phyloP scores from a whole-genome alignment of 1,140 invertebrate species.

The Achroia grisella region DNA sequence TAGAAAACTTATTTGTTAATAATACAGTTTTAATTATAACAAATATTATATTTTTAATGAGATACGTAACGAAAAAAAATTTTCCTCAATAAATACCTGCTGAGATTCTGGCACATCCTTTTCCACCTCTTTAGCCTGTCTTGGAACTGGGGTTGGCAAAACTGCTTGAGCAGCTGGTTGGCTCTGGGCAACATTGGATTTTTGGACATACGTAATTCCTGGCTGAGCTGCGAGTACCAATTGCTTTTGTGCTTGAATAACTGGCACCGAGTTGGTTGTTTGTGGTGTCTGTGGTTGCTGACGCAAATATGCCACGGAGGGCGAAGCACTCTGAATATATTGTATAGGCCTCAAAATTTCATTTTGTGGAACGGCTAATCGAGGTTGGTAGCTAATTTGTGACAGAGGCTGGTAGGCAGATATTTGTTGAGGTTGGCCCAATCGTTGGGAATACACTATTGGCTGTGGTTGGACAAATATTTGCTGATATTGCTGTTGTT shows the following conservation, averaged over 20 bases:
- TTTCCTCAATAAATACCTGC: constrained; percentile 3
- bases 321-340: constrained; percentile 1
- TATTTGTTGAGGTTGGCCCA: constrained; percentile 13
- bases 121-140: constrained; percentile 3
- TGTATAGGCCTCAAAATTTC: constrained; percentile 2
- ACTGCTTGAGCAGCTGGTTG: constrained; percentile 15
- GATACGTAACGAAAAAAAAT: too few species aligned
- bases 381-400: too few species aligned
- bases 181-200: constrained; percentile 9
- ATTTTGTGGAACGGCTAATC: too few species aligned
- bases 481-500: constrained; percentile 16
- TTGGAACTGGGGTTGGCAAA: constrained; percentile 5
- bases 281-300: constrained; percentile 4
- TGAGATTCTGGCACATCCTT: background rate
- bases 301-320: constrained; percentile 1
- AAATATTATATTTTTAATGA: too few species aligned
- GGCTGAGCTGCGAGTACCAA: constrained; percentile 6
- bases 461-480: constrained; percentile 17
- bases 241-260: background rate
- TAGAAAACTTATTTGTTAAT: too few species aligned
- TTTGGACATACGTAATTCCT: constrained; percentile 14
- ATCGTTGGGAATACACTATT: constrained; percentile 9
- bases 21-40: too few species aligned
- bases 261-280: too few species aligned
- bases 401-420: background rate